Evolutionary conservation across 2,888 invertebrate species (phyloP), one percentile per base, ranked within the genome.

Genomic region (Spatulosminthurus flaviceps): DNA sequence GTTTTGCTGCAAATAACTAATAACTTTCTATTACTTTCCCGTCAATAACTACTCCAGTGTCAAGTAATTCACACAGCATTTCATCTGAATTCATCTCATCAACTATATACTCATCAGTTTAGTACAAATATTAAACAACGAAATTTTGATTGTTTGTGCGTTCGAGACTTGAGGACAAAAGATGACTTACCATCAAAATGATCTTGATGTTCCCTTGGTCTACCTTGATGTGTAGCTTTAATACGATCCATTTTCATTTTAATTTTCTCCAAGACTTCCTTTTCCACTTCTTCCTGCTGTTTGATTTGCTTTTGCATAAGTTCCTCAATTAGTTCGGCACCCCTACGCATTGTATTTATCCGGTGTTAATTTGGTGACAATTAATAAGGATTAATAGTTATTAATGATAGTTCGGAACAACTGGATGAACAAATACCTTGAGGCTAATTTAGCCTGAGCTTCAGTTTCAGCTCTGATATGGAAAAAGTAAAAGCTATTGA

Each of bases 191-290:
- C 96, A 87, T 91, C 91, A 87, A 92, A 93, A 87, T 97, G 97
- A 84, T 92, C 93, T 26, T 88, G 88, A 34, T 0, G 93, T 91
- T 81, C 95, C 94, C 87, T 91, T 90, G 80, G 90, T 61, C 93
- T 93, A 43, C 88, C 88, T 86, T 94, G 93, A 87, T 97, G 97
- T 78, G 94, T 95, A 0, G 95, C 95, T 86, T 96, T 95, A 85
- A 99, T 98, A 85, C 94, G 91, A 87, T 97, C 97, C 95, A 98
- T 98, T 88, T 98, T 97, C 79, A 93, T 91, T 88, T 96, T 95
- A 79, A 99, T 96, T 87, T 97, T 96, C 85, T 94, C 93, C 84
- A 99, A 89, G 81, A 97, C 93, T 83, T 92, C 92, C 42, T 91
- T 90, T 87, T 99, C 98, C 77, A 93, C 92, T 78, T 93, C 93